Percentiles rank a stretch among this genome's conserved stretches.
Conservation (phyloP, 1,140 invertebrate species). For the Drosophila orena region DNA sequence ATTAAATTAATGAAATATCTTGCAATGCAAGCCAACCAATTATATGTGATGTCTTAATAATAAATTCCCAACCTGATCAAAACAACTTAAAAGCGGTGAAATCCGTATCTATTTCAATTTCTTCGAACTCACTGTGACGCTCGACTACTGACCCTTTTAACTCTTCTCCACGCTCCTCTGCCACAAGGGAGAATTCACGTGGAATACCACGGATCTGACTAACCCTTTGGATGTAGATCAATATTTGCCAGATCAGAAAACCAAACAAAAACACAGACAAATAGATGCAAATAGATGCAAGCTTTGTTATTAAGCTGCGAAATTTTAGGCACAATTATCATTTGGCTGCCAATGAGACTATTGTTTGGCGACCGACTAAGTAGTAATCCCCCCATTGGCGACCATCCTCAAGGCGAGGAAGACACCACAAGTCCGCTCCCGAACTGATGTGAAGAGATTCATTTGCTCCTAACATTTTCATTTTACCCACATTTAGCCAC, state of each 20-base stretch:
- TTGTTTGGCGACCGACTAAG: constrained; percentile 2
- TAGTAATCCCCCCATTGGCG: neutral
- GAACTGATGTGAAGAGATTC: neutral
- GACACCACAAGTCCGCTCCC: constrained; percentile 1
- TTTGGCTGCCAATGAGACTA: constrained; percentile 18
- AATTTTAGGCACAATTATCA: constrained; percentile 42
- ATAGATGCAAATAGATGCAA: constrained; percentile 15
- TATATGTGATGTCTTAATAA: neutral
- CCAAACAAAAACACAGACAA: constrained; percentile 11
- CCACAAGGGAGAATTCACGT: constrained; percentile 8
- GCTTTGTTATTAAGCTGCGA: constrained; percentile 37
- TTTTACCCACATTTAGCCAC: neutral
- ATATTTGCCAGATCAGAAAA: constrained; percentile 40
- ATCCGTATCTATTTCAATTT: constrained; percentile 3
- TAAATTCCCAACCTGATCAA: neutral
- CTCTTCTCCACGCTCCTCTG: neutral
- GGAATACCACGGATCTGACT: constrained; percentile 41
- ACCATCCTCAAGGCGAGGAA: constrained; percentile 20
- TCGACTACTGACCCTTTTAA: neutral
- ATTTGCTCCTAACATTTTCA: constrained; percentile 2
- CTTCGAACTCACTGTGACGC: constrained; percentile 5
- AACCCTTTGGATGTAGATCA: constrained; percentile 17
- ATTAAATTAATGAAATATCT: neutral
- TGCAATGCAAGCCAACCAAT: neutral
- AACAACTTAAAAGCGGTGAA: neutral